Conservation (phyloP, 2,113 vertebrate species). For the Cyrtonyx montezumae region DNA sequence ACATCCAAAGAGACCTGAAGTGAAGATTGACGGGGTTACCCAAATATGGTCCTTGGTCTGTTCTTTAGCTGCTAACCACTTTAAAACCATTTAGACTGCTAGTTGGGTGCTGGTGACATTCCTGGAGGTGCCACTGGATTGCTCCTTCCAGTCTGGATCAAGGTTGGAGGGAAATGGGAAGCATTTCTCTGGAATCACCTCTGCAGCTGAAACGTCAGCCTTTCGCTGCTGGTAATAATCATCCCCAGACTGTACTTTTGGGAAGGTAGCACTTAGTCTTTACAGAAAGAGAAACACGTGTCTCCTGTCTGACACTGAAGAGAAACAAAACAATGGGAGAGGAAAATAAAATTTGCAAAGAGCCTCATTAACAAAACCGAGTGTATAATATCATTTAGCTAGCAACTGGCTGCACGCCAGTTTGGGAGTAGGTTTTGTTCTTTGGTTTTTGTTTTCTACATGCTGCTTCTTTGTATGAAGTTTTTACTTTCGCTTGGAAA, state of each 20-base stretch:
- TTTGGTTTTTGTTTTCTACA: not conserved
- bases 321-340: not conserved
- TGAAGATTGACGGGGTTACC: not conserved
- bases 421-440: not conserved
- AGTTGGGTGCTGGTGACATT: not conserved
- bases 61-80: not conserved
- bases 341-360: not conserved
- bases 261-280: not conserved
- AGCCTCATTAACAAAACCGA: conserved; percentile 12
- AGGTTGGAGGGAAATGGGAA: not conserved
- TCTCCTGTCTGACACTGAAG: not conserved
- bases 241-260: not conserved
- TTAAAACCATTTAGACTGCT: not conserved
- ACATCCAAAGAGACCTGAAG: not conserved
- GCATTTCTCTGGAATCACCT: not conserved
- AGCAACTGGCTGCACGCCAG: not conserved
- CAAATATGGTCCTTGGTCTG: not conserved
- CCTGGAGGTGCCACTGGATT: not conserved
- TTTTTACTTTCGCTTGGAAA: conserved; percentile 40
- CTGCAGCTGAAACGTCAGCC: not conserved
- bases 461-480: not conserved
- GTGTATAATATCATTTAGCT: not conserved
- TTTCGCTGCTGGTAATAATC: not conserved
- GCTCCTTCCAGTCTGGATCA: not conserved
- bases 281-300: not conserved